A percentile compares a stretch with the other conserved stretches of the same genome.
Evolutionary conservation across 2,888 invertebrate species (phyloP).

Genomic region (Tachina grossa): DNA sequence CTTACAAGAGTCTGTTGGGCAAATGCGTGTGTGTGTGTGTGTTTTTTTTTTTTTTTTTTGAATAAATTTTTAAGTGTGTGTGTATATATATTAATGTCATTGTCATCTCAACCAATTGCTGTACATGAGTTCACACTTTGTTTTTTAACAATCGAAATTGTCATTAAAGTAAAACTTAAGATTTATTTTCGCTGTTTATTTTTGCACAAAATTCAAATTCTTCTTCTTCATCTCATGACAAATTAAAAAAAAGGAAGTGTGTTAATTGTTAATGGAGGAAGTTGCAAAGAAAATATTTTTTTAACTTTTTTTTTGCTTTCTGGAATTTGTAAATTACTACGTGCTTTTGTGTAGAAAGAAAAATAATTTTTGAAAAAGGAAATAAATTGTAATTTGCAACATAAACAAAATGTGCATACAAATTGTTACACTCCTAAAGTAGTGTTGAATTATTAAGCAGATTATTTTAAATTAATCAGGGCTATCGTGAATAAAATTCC

Average conservation of each 20-base stretch:
- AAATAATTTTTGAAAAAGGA: not conserved
- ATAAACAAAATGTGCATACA: too few species aligned
- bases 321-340: conserved; percentile 10
- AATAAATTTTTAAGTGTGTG: not conserved
- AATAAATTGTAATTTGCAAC: too few species aligned
- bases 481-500: too few species aligned
- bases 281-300: conserved; percentile 1
- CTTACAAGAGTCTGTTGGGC: not conserved
- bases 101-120: conserved; percentile 52
- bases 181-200: conserved; percentile 42
- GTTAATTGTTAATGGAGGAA: conserved; percentile 26
- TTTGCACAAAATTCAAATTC: conserved; percentile 11
- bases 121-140: conserved; percentile 56
- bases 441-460: too few species aligned
- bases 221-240: not conserved
- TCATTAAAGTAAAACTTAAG: conserved; percentile 50
- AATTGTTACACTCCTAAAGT: not conserved
- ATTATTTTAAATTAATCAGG: too few species aligned
- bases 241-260: not conserved
- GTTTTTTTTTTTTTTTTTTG: conserved; percentile 11
- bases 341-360: not conserved
- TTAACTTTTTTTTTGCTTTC: not conserved
- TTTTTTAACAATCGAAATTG: conserved; percentile 63
- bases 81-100: conserved; percentile 19
- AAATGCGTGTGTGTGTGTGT: not conserved